Evolutionary conservation across 2,797 vertebrate species (phyloP), one percentile per base, ranked within the genome.

Genomic region (Chloroceryle inda): DNA sequence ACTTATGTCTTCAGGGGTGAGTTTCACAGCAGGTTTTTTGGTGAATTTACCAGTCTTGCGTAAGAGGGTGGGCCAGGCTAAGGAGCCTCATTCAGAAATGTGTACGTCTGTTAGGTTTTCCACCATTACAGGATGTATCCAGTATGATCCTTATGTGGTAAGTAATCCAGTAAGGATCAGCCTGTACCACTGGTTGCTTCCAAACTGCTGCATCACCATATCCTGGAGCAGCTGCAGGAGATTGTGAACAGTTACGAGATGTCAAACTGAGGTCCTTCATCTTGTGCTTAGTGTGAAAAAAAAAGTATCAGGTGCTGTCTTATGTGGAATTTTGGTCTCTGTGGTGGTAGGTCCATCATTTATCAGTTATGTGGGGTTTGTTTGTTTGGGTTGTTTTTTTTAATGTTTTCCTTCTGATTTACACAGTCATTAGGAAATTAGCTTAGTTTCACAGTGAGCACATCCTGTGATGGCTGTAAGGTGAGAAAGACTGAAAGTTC

Each of bases 81-180:
- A 64, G 38, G 33, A 91, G 18, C 52, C 1, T 0, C 40, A 6
- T 88, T 89, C 0, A 0, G 35, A 68, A 76, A 63, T 38, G 35
- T 13, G 38, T 53, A 16, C 16, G 3, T 11, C 10, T 59, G 10
- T 59, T 66, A 40, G 1, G 5, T 68, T 80, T 86, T 88, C 31
- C 21, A 45, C 11, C 24, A 8, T 71, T 67, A 21, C 35, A 42
- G 42, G 18, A 40, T 72, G 11, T 45, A 59, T 56, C 31, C 45
- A 73, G 6, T 50, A 10, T 62, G 50, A 58, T 89, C 27, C 35
- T 66, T 92, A 64, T 40, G 42, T 56, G 26, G 8, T 86, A 88
- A 58, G 42, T 66, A 73, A 79, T 71, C 17, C 19, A 85, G 42
- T 45, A 37, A 37, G 55, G 13, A 24, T 35, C 56, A 58, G 7